These are phyloP conservation scores for Microcebus tavaratra DNA, from an alignment of 2,113 vertebrate species.

Conservation along the genomic window DNA sequence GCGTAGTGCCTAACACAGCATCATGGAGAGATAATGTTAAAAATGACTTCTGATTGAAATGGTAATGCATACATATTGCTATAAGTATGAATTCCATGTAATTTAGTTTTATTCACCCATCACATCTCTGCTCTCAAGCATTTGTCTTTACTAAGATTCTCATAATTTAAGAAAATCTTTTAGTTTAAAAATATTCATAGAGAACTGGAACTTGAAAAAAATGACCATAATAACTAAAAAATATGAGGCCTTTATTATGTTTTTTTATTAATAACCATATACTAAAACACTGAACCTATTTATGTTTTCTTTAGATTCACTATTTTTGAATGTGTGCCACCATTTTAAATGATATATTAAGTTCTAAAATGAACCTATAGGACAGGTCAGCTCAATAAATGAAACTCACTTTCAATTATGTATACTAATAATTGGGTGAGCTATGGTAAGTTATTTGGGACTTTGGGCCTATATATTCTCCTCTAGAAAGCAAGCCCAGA, in stretches of 20 bases:
- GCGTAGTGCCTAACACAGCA: neutral
- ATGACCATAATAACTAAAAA: neutral
- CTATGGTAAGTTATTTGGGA: constrained; percentile 57
- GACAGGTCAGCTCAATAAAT: neutral
- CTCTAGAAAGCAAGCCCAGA: constrained; percentile 71
- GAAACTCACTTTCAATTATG: constrained; percentile 62
- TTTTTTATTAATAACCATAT: neutral
- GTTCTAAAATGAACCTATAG: constrained; percentile 42
- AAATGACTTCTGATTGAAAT: constrained; percentile 38
- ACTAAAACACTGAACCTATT: neutral
- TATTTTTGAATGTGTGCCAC: neutral
- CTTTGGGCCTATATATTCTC: constrained; percentile 54
- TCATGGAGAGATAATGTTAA: neutral
- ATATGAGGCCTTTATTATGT: neutral
- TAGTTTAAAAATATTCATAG: neutral
- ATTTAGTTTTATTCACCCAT: neutral
- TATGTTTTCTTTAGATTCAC: constrained; percentile 37
- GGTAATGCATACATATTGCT: neutral
- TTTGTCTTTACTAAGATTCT: constrained; percentile 26
- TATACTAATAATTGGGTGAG: constrained; percentile 46
- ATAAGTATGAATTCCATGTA: neutral
- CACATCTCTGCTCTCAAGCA: neutral
- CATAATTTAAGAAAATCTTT: neutral
- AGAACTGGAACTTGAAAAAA: neutral
- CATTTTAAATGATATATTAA: constrained; percentile 16